Evolutionary conservation across 2,888 invertebrate species (phyloP).

Genomic region (Eupithecia inturbata): DNA sequence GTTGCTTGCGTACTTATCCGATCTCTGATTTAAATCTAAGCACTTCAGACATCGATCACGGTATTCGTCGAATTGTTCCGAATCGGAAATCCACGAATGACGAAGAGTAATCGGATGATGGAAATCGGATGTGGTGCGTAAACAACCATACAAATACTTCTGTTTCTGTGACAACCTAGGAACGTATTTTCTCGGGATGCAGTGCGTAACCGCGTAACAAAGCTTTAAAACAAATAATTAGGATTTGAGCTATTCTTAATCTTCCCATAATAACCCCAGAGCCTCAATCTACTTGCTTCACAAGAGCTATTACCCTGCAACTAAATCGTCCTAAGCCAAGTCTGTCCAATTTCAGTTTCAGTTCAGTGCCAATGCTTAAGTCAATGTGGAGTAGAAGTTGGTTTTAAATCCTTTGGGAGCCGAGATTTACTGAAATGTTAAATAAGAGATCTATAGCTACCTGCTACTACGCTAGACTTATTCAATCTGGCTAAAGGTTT

Average conservation of each 20-base stretch:
- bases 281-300: not conserved
- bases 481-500: not conserved
- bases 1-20: no score
- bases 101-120: no score
- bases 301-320: not conserved
- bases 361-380: not conserved
- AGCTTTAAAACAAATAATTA: not conserved
- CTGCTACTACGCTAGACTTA: not conserved
- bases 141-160: no score
- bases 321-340: not conserved
- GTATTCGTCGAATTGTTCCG: no score
- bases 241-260: not conserved
- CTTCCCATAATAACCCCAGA: not conserved
- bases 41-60: no score
- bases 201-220: no score
- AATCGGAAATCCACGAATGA: no score
- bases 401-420: not conserved
- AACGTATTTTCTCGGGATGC: no score
- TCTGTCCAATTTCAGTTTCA: not conserved
- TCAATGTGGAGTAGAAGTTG: not conserved
- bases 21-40: no score
- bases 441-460: not conserved
- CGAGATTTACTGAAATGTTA: not conserved
- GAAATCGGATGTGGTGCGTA: no score
- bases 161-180: no score